These are phyloP conservation scores for Oncorhynchus masou DNA, from an alignment of 2,113 vertebrate species.

Conservation along the genomic window DNA sequence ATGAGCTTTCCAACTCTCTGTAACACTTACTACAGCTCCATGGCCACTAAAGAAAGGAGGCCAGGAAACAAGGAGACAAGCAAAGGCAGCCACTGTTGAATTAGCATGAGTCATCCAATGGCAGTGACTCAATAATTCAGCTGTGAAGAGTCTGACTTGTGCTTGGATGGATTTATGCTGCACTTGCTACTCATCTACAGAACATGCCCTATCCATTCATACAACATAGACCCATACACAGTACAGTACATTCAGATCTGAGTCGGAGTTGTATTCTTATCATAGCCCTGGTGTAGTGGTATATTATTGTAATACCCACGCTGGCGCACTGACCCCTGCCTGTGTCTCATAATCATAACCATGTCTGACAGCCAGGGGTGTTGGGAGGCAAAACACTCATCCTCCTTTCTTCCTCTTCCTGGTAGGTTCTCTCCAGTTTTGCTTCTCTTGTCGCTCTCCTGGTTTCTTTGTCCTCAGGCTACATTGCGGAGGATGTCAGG, in stretches of 20 bases:
- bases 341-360: conserved; percentile 62
- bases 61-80: background rate
- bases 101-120: background rate
- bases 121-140: background rate
- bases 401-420: background rate
- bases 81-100: no score
- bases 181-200: background rate
- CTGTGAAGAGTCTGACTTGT: background rate
- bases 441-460: background rate
- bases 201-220: conserved; percentile 14
- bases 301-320: conserved; percentile 49
- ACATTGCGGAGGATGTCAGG: background rate
- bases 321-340: conserved; percentile 59
- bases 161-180: background rate
- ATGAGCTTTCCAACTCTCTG: background rate
- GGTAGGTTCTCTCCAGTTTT: background rate
- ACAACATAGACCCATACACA: conserved; percentile 35
- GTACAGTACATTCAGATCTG: conserved; percentile 51
- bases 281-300: conserved; percentile 45
- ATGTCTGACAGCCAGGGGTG: conserved; percentile 66
- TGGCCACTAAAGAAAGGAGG: background rate
- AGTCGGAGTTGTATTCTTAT: conserved; percentile 66
- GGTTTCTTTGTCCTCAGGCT: background rate
- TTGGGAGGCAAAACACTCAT: background rate
- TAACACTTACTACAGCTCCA: background rate